Base-by-base conservation (phyloP, 2,888 invertebrate species). In the Seira sanloemensis region DNA sequence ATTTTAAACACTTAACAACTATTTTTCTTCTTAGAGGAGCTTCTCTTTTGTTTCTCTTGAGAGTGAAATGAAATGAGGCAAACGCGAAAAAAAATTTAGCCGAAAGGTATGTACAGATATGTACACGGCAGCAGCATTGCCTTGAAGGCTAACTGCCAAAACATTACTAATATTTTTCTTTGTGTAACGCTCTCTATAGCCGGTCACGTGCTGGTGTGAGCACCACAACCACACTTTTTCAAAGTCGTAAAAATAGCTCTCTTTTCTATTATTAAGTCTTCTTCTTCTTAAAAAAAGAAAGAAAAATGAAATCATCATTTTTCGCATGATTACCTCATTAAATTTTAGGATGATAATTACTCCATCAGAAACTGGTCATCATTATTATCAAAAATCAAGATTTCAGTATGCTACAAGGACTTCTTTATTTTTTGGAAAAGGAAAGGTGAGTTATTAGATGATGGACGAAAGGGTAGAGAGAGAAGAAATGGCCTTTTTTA, bases 311-410 rank as follows among this genome's bases (percentile, higher is more conserved):
- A 24, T 19, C 24, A 50, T 71, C 1, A 50, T 19, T 71, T 50
- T 50, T 18, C 25, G 78, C 78, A 78, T 65, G 72, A 78, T 78
- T 62, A 18, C 16, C 62, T 78, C 69, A 78, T 78, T 78, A 68
- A 24, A 67, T 21, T 37, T 78, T 24, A 24, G n/a, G 37, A 27
- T 4, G 58, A 62, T 78, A 78, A 78, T 78, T 78, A 78, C 78
- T 37, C 24, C 18, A 78, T 78, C 77, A 27, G 26, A 69, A 69
- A 69, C 7, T 37, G 19, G 5, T 69, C 21, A 18, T 69, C 37
- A 12, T 37, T 12, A 12, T 7, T 37, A 7, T 37, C 5, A n/a
- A n/a, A n/a, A n/a, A n/a, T n/a, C n/a, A n/a, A n/a, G n/a, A n/a
- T n/a, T n/a, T n/a, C n/a, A n/a, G n/a, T n/a, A n/a, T n/a, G 4